phyloP scores from a whole-genome alignment of 2,113 vertebrate genomes.

The Sinocyclocheilus anophthalmus region DNA sequence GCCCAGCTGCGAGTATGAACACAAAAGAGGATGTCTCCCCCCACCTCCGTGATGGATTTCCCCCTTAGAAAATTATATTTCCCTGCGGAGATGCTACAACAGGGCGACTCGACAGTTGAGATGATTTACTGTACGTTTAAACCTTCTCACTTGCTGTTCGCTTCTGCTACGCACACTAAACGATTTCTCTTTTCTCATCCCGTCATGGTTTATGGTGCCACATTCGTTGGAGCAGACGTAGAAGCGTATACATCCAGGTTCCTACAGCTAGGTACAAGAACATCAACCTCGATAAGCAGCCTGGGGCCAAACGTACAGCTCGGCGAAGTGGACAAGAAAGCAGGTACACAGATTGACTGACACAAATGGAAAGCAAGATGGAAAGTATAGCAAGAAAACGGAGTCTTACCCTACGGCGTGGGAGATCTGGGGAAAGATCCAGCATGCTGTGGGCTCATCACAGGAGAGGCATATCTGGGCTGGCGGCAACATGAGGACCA shows the following conservation, averaged over 20 bases:
- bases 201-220: slow-evolving; percentile 1
- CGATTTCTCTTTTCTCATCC: slow-evolving; percentile 4
- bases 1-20: slow-evolving; percentile 45
- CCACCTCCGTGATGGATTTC: slow-evolving; percentile 40
- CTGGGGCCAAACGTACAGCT: background rate
- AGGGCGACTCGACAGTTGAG: background rate
- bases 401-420: slow-evolving; percentile 81
- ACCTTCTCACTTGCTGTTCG: slow-evolving; percentile 11
- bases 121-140: slow-evolving; percentile 26
- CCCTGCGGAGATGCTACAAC: slow-evolving; percentile 34
- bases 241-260: background rate
- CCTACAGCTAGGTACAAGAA: background rate
- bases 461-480: slow-evolving; percentile 64
- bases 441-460: slow-evolving; percentile 80
- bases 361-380: background rate
- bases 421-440: slow-evolving; percentile 79
- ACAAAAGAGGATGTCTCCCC: slow-evolving; percentile 42
- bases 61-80: slow-evolving; percentile 30
- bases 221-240: background rate
- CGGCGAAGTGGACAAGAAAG: background rate
- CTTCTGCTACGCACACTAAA: slow-evolving; percentile 3
- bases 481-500: slow-evolving; percentile 57
- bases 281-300: slow-evolving; percentile 21
- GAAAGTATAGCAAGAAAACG: background rate
- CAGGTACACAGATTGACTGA: background rate